A percentile compares a stretch with the other conserved stretches of the same genome.
Evolutionary conservation across 2,797 vertebrate genomes (phyloP).

Genomic region (Lateolabrax maculatus): DNA sequence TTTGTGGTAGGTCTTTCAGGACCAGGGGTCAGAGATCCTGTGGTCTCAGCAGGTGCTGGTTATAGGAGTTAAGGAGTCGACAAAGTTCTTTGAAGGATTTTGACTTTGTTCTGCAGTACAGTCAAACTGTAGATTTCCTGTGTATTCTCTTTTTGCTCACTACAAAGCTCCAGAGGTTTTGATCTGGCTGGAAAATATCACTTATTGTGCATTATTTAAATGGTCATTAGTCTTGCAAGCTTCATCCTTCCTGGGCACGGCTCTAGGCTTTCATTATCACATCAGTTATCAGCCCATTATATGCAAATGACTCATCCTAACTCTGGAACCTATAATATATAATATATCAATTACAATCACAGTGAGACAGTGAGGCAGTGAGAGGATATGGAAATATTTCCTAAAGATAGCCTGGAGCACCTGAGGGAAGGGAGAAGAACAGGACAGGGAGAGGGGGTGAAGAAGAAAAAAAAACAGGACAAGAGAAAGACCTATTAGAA

Average conservation of each 20-base stretch:
- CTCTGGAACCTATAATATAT: slow-evolving; percentile 72
- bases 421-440: slow-evolving; percentile 26
- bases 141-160: slow-evolving; percentile 24
- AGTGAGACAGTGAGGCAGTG: slow-evolving; percentile 43
- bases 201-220: slow-evolving; percentile 82
- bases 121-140: slow-evolving; percentile 28
- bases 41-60: slow-evolving; percentile 41
- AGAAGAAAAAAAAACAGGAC: not conserved
- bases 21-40: slow-evolving; percentile 23
- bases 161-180: slow-evolving; percentile 61
- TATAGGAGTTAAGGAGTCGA: slow-evolving; percentile 31
- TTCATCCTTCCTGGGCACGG: slow-evolving; percentile 63
- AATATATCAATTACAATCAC: slow-evolving; percentile 81
- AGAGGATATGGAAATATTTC: slow-evolving; percentile 65
- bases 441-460: slow-evolving; percentile 1
- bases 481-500: not conserved
- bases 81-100: slow-evolving; percentile 55
- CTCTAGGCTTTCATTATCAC: slow-evolving; percentile 79
- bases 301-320: slow-evolving; percentile 77
- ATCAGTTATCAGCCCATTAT: slow-evolving; percentile 81
- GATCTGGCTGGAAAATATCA: slow-evolving; percentile 73
- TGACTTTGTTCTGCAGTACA: slow-evolving; percentile 55
- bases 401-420: slow-evolving; percentile 69
- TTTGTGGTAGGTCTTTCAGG: slow-evolving; percentile 14
- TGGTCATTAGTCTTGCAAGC: slow-evolving; percentile 72